These are phyloP conservation scores for Drosophila guanche DNA, from an alignment of 1,140 invertebrate species.

Conservation along the genomic window DNA sequence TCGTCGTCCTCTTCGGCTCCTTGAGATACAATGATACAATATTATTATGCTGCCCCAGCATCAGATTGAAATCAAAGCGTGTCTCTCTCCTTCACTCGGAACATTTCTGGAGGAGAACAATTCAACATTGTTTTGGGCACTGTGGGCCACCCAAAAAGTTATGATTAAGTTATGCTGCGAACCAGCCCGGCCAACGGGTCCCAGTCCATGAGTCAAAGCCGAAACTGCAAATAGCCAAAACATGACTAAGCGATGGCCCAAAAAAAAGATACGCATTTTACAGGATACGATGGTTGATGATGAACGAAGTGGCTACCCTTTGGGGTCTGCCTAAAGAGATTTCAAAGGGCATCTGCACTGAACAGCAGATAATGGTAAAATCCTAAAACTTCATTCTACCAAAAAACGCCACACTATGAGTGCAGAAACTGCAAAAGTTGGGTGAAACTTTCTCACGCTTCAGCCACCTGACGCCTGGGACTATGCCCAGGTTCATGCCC, in stretches of 20 bases:
- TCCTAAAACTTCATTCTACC: background rate
- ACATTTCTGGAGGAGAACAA: constrained; percentile 54
- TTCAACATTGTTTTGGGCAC: constrained; percentile 77
- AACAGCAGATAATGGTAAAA: background rate
- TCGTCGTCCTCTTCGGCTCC: constrained; percentile 59
- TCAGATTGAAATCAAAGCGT: constrained; percentile 78
- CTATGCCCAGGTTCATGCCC: constrained; percentile 1
- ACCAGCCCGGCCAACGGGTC: constrained; percentile 19
- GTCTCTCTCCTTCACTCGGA: constrained; percentile 3
- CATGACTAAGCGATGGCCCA: constrained; percentile 63
- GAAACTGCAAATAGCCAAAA: constrained; percentile 70
- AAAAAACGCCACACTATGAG: background rate
- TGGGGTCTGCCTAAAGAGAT: no score
- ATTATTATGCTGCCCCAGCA: constrained; percentile 76
- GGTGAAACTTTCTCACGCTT: constrained; percentile 72
- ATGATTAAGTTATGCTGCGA: constrained; percentile 79
- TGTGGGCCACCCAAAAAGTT: constrained; percentile 81
- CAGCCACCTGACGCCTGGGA: constrained; percentile 68
- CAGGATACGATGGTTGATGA: constrained; percentile 4
- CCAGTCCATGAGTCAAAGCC: constrained; percentile 39
- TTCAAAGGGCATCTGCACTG: no score
- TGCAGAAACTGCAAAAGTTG: constrained; percentile 1
- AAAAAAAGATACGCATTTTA: constrained; percentile 7
- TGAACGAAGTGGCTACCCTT: constrained; percentile 16
- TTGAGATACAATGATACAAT: constrained; percentile 81